Base-by-base conservation (phyloP, 2,797 vertebrate species). In the Galaxias olidus region DNA sequence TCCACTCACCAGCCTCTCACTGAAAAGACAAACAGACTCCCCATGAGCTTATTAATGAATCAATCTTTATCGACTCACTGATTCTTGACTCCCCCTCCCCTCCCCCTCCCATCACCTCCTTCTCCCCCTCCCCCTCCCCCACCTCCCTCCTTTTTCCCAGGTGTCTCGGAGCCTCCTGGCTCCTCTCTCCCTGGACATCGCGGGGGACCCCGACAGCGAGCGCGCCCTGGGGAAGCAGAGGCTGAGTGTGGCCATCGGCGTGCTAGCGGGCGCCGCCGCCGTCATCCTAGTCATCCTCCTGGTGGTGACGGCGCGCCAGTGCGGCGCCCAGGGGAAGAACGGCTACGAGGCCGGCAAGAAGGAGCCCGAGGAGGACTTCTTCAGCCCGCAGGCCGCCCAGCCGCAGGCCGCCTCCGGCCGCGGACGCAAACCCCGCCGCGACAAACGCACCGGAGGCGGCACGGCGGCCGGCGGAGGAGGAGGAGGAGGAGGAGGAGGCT, bases 331-430 rank as follows among this genome's bases (percentile, higher is more conserved):
- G 76, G 93, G 86, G 50, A 95, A 95, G 80, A 95, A 95, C 42
- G 97, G 96, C 65, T 98, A 99, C 0, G 96, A 98, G 74, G 96
- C 96, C 0, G 97, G 97, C 20, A 98, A 98, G 83, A 98, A 98
- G 69, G 97, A 98, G 73, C 96, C 90, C 0, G 91, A 96, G 0
- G 96, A 98, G 75, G 97, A 98, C 86, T 98, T 98, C 86, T 98
- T 98, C 76, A 95, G 94, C 40, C 96, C 96, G 0, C 95, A 95
- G 4, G 95, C 88, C 15, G 84, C 89, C 12, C 87, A 87, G 42
- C 89, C 88, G 0, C 89, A 88, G 61, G 82, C 52, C 0, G 66
- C 73, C 53, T 75, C 82, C 0, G 73, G 80, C 1, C 79, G 83
- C 30, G 30, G 30, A 30, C 30, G 30, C 30, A 30, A 30, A 6